A percentile compares a stretch with the other conserved stretches of the same genome.
phyloP scores from a whole-genome alignment of 2,113 vertebrate species.

The Neodontobutis hainanensis region DNA sequence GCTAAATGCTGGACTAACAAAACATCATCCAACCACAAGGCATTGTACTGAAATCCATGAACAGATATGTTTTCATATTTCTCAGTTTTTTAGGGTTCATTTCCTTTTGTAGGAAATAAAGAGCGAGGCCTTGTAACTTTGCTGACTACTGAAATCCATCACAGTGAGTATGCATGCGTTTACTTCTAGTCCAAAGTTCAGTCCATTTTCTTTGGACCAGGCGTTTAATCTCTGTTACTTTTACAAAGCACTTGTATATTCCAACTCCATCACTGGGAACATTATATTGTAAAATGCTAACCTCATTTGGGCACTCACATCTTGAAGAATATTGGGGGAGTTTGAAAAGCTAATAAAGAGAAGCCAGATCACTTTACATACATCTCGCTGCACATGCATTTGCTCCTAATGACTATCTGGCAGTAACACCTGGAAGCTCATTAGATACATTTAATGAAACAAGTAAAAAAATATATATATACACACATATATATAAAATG shows the following conservation, averaged over 20 bases:
- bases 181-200: not conserved
- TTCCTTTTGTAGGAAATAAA: constrained; percentile 5
- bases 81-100: not conserved
- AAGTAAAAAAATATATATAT: no score
- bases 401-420: no score
- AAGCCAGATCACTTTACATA: no score
- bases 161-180: not conserved
- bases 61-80: not conserved
- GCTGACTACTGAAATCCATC: not conserved
- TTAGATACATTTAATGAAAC: not conserved
- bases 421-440: not conserved
- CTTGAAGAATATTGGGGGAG: not conserved
- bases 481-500: no score
- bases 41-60: not conserved
- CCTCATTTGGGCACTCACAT: not conserved
- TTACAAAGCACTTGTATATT: not conserved
- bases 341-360: no score
- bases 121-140: not conserved
- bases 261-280: not conserved
- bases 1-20: not conserved
- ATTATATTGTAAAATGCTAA: not conserved
- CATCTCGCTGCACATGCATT: no score
- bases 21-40: no score
- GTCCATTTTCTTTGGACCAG: not conserved
- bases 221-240: not conserved